Percentiles rank a stretch among this genome's conserved stretches.
These are phyloP conservation scores for Julus scandinavius DNA, from an alignment of 2,888 invertebrate species.

Conservation along the genomic window DNA sequence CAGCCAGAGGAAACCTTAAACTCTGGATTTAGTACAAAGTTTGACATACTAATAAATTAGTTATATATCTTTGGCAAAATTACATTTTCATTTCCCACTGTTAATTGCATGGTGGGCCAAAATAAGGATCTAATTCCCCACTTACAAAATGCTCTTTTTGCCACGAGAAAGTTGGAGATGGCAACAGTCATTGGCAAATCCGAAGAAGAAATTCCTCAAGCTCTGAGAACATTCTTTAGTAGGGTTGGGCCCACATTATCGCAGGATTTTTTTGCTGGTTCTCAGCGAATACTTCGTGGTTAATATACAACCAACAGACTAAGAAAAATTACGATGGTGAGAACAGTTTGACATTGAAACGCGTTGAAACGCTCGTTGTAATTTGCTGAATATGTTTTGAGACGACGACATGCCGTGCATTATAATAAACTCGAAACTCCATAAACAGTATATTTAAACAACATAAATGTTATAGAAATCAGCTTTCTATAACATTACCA, in stretches of 20 bases:
- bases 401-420: slow-evolving; percentile 26
- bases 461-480: background rate
- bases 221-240: background rate
- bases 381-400: background rate
- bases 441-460: background rate
- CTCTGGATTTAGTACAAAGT: background rate
- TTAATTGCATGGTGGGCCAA: slow-evolving; percentile 23
- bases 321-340: background rate
- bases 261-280: background rate
- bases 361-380: background rate
- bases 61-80: background rate
- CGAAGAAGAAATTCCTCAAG: background rate
- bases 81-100: slow-evolving; percentile 31
- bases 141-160: background rate
- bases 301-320: background rate
- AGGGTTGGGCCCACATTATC: slow-evolving; percentile 8
- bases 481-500: background rate
- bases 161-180: background rate
- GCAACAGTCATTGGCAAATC: background rate
- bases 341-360: slow-evolving; percentile 5
- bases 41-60: slow-evolving; percentile 15
- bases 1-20: background rate
- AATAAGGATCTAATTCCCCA: background rate
- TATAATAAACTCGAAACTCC: slow-evolving; percentile 5
- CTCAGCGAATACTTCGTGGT: background rate